Conservation (phyloP, 2,113 vertebrate species). For the Zosterops hypoxanthus region DNA sequence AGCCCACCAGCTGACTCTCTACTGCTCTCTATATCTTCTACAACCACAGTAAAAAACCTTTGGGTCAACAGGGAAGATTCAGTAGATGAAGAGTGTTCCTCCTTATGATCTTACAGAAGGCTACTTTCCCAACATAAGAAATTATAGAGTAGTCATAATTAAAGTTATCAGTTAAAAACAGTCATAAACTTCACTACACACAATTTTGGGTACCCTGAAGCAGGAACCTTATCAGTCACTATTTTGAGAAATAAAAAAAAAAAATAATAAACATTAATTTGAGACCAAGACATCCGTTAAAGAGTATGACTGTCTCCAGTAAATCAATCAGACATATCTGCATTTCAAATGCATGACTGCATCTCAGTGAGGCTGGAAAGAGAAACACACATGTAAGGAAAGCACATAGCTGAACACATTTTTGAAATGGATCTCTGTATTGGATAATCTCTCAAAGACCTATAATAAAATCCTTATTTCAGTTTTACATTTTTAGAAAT, state of each 20-base stretch:
- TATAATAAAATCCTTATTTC: neutral
- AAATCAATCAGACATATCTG: neutral
- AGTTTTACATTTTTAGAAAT: neutral
- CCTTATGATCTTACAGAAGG: neutral
- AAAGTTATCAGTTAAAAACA: neutral
- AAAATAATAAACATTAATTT: neutral
- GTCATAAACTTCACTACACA: neutral
- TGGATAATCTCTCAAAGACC: neutral
- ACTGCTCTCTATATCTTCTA: rapidly evolving
- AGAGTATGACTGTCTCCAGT: neutral
- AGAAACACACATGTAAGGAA: neutral
- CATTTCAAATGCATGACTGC: neutral
- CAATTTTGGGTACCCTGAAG: neutral
- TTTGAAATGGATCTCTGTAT: neutral
- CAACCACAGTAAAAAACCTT: neutral
- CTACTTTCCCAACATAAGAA: neutral
- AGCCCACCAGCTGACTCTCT: neutral
- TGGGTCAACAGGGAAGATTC: neutral
- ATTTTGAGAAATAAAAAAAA: neutral
- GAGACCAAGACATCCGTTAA: neutral
- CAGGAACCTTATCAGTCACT: neutral
- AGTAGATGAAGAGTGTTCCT: neutral
- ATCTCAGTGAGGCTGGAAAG: neutral
- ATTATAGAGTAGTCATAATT: neutral
- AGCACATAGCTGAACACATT: neutral